Base-by-base conservation (phyloP, 2,797 vertebrate species). In the Sebastes minor region DNA sequence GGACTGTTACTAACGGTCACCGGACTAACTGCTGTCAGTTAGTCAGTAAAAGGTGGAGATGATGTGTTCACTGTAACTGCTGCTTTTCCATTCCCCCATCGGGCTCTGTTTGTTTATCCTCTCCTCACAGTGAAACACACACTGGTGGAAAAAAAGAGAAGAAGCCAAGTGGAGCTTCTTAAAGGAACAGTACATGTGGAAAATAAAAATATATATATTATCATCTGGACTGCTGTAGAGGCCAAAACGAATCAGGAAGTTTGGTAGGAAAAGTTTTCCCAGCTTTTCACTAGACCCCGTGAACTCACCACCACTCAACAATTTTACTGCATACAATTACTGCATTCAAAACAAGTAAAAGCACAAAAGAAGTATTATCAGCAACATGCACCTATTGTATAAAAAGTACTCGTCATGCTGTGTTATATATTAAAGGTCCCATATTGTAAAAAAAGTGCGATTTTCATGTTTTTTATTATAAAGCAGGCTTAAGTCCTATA, bases 61-160 rank as follows among this genome's bases (percentile, higher is more conserved):
- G 83, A 72, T 10, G 84, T 49, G 82, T 80, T 87, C 84, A 62
- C 61, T 49, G 77, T 74, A 67, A 55, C 80, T 22, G 60, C 68
- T 0, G 65, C 56, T 77, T 71, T 72, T 59, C 83, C 7, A 2
- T 46, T 38, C 35, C 42, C 71, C 61, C 75, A 57, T 33, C 6
- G 57, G 62, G 62, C 64, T 83, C 66, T 81, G 32, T 89, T 93
- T 93, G 90, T 94, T 94, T 91, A 86, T 89, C 30, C 81, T 81
- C 91, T 92, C 93, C 90, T 92, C 95, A 93, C 93, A 90, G 90
- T 89, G 93, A 94, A 89, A 88, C 88, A 76, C 88, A 90, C 79
- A 66, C 49, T 65, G 72, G 69, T 4, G 59, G 30, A 60, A 60
- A n/a, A 57, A 68, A 64, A 30, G 20, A 28, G 6, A 79, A 80